phyloP scores from a whole-genome alignment of 2,113 vertebrate species.

The Brienomyrus brachyistius region DNA sequence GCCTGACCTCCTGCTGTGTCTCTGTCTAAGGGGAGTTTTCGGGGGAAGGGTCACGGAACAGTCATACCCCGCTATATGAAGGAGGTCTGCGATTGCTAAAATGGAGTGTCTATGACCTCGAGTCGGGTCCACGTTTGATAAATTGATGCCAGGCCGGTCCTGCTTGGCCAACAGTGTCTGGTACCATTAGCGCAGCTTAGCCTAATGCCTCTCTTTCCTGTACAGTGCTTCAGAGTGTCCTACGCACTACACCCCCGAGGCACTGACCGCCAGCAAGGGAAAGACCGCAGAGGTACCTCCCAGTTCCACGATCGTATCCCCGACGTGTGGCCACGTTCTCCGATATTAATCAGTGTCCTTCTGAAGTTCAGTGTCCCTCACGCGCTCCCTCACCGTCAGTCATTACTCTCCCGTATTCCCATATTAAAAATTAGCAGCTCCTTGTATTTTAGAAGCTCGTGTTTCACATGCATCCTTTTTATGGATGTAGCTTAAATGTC shows the following conservation, averaged over 20 bases:
- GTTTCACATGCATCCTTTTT: not conserved
- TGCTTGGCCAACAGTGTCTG: not conserved
- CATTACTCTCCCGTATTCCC: not conserved
- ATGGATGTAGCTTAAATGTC: not conserved
- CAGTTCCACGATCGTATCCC: not conserved
- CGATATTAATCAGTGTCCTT: not conserved
- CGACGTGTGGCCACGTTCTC: not conserved
- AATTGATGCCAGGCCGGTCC: not conserved
- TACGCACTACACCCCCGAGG: slow-evolving; percentile 36
- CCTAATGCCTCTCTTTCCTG: not conserved
- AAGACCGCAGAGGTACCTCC: slow-evolving; percentile 26
- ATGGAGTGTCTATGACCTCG: not conserved
- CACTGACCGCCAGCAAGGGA: slow-evolving; percentile 5
- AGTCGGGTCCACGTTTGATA: not conserved
- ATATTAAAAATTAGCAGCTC: not conserved
- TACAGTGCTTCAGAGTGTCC: slow-evolving; percentile 49
- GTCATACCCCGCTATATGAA: not conserved
- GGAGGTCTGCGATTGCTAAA: not conserved
- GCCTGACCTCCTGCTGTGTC: not conserved
- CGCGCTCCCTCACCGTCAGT: not conserved
- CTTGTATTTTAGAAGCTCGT: not conserved
- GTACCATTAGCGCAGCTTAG: not conserved
- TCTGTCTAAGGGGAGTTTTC: not conserved
- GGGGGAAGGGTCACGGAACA: not conserved
- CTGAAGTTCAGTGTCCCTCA: not conserved